These are phyloP conservation scores for Caradrina kadenii DNA, from an alignment of 2,888 invertebrate species.

Conservation along the genomic window DNA sequence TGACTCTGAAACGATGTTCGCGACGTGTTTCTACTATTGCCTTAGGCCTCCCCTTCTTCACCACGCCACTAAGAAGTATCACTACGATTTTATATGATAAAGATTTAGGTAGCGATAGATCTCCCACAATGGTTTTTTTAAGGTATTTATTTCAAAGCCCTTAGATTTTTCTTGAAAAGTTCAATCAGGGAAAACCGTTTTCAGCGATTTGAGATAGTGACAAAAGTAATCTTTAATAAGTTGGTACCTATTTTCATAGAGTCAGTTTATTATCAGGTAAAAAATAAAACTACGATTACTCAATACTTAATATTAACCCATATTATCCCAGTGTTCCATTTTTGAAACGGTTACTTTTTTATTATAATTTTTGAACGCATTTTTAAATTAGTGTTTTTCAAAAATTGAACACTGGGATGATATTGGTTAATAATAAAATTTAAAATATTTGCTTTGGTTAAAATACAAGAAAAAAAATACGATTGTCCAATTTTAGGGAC, in stretches of 20 bases:
- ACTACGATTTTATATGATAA: conserved; percentile 82
- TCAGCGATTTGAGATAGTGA: neutral
- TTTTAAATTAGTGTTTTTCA: too few species aligned
- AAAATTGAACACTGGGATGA: too few species aligned
- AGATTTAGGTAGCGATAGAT: conserved; percentile 62
- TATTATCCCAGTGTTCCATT: too few species aligned
- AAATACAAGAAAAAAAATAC: too few species aligned
- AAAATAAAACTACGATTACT: too few species aligned
- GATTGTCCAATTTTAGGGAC: neutral
- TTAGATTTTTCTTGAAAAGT: neutral
- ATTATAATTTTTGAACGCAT: too few species aligned
- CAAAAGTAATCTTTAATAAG: neutral
- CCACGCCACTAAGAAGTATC: conserved; percentile 82
- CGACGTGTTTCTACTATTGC: conserved; percentile 86
- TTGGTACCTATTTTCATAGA: too few species aligned
- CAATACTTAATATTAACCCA: too few species aligned
- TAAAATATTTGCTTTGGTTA: too few species aligned
- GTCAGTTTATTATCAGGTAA: too few species aligned
- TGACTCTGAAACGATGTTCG: conserved; percentile 85
- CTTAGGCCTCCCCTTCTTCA: conserved; percentile 79
- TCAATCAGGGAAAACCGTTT: neutral
- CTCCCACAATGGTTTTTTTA: conserved; percentile 44
- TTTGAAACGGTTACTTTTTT: too few species aligned
- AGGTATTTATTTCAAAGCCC: neutral
- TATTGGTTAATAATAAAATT: too few species aligned